Base-by-base conservation (phyloP, 2,113 vertebrate species). In the Pollachius pollachius region DNA sequence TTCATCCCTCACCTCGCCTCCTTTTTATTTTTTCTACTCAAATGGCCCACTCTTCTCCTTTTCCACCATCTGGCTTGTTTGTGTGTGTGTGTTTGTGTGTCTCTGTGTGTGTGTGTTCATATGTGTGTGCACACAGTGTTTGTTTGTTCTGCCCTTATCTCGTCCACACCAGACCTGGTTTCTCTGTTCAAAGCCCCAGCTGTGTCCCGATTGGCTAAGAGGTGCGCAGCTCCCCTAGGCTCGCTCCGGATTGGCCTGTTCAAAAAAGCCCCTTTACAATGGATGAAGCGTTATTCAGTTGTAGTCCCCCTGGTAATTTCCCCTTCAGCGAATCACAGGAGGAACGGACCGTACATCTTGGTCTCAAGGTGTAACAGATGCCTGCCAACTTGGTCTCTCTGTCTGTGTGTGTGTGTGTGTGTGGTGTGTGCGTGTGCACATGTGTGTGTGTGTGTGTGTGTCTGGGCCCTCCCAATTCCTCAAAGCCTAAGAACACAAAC, bases 61-160 rank as follows among this genome's bases (percentile, higher is more conserved):
- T 5, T 62, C 2, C 61, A 62, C 61, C 12, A 17, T 15, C 30
- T 16, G 13, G 7, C 70, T 52, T 70, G 19, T 59, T 52, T 57
- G 52, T 58, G 72, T 63, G 59, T 69, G 62, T 52, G 64, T 57
- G 48, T 16, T 52, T 71, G 66, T 57, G 60, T 27, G 61, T 72
- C 15, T 34, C 8, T 63, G 27, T 15, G 7, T 71, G 58, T 70
- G 19, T 59, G 61, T 58, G 61, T 41, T 85, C 69, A 81, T 73
- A 73, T 72, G 71, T 76, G 85, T 79, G 78, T 68, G 80, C 59
- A 48, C 41, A 48, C 41, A 48, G 41, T 48, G 41, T 48, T 48
- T 48, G 41, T 89, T 87, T 90, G 87, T 86, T 87, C 78, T 83
- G 86, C 82, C 78, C 86, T 90, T 90, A 90, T 90, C 89, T 86